Evolutionary conservation across 2,888 invertebrate genomes (phyloP).

Genomic region (Nemapogon koenigi): DNA sequence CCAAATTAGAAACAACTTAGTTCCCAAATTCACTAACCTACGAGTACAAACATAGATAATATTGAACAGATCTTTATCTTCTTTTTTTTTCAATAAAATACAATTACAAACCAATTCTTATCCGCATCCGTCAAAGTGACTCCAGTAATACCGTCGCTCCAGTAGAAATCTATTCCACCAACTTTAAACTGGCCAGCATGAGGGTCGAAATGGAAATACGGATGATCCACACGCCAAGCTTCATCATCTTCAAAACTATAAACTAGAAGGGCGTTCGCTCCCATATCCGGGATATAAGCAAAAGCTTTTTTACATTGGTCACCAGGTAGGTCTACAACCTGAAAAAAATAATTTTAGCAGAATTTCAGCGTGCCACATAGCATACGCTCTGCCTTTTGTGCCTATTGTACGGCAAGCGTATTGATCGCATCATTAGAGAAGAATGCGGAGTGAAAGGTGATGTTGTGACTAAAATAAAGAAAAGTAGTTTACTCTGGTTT

Average conservation of each 20-base stretch:
- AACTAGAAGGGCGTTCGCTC: conserved; percentile 75
- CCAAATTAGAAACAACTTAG: no score
- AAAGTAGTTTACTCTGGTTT: no score
- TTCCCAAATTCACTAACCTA: no score
- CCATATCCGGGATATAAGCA: conserved; percentile 78
- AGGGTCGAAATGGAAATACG: conserved; percentile 81
- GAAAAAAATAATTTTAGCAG: conserved; percentile 18
- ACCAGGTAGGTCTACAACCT: conserved; percentile 70
- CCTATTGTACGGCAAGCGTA: no score
- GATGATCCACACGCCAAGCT: conserved; percentile 79
- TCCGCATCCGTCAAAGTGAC: conserved; percentile 64
- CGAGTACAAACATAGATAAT: no score
- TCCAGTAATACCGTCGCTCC: conserved; percentile 81
- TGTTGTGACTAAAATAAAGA: no score
- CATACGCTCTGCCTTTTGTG: no score
- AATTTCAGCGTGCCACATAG: no score
- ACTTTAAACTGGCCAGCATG: conserved; percentile 73
- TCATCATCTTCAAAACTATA: conserved; percentile 70
- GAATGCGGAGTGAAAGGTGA: no score
- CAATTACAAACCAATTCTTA: conserved; percentile 44
- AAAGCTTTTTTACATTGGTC: conserved; percentile 69
- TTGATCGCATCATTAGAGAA: no score
- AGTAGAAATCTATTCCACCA: conserved; percentile 78
- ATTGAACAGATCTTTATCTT: no score
- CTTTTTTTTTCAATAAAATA: no score